A percentile compares a stretch with the other conserved stretches of the same genome.
Conservation (phyloP, 2,113 vertebrate species). For the Cariama cristata region DNA sequence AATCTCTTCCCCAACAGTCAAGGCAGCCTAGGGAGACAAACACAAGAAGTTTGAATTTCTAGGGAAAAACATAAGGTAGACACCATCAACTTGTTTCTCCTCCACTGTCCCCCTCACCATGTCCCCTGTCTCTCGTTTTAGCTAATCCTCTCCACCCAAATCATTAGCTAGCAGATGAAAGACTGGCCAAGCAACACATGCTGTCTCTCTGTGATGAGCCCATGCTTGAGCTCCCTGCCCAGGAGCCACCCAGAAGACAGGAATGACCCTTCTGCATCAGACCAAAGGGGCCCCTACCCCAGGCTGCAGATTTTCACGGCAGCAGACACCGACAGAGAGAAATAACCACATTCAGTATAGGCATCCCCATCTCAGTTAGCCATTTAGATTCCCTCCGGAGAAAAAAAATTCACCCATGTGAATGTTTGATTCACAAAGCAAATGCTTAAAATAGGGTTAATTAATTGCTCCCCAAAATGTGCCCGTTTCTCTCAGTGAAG, state of each 20-base stretch:
- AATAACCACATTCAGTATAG: neutral
- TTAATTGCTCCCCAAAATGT: neutral
- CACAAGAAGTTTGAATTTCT: neutral
- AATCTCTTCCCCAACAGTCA: neutral
- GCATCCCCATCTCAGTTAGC: neutral
- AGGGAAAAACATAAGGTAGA: neutral
- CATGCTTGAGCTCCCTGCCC: neutral
- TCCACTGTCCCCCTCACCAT: neutral
- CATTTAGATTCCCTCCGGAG: neutral
- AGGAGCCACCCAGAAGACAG: neutral
- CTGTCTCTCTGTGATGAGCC: neutral
- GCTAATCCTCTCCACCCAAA: neutral
- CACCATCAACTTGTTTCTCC: neutral
- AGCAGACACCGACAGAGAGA: neutral
- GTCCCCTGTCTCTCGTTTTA: neutral
- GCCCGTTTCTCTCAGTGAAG: neutral
- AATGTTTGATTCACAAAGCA: neutral
- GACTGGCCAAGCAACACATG: neutral
- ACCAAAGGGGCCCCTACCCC: neutral
- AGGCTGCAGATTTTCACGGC: neutral
- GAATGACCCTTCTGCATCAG: neutral
- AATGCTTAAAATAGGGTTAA: constrained; percentile 32
- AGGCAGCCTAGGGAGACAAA: neutral
- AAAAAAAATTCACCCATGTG: neutral
- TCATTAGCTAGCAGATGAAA: neutral